Conservation (phyloP, 2,888 invertebrate genomes). For the Tanypteryx hageni region DNA sequence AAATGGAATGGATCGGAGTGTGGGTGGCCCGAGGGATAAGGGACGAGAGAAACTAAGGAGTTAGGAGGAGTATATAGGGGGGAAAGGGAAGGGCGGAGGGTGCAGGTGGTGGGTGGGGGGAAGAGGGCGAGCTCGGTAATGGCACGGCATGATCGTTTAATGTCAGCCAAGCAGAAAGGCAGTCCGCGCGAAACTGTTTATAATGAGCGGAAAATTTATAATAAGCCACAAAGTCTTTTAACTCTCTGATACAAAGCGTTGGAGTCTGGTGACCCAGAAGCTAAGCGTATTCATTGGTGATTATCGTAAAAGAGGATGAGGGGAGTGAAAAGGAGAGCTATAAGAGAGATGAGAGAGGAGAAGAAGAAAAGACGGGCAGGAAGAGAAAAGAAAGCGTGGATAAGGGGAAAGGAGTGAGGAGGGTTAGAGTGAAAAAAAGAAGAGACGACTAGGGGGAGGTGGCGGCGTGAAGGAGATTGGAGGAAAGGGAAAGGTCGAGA, state of each 20-base stretch:
- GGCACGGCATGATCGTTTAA: not conserved
- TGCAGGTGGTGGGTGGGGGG: not conserved
- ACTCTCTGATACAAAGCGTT: not conserved
- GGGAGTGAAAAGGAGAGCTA: not conserved
- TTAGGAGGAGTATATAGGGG: not conserved
- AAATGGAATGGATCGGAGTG: slow-evolving; percentile 36
- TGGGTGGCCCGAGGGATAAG: not conserved
- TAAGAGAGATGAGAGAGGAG: not conserved
- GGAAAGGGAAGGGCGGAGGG: not conserved
- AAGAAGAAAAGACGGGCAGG: not conserved
- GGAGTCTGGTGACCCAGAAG: slow-evolving; percentile 18
- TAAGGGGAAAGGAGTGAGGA: not conserved
- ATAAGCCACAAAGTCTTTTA: slow-evolving; percentile 19
- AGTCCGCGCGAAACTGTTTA: not conserved
- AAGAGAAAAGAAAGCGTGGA: not conserved
- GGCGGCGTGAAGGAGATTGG: not conserved
- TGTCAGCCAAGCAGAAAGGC: slow-evolving; percentile 12
- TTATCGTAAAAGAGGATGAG: not conserved
- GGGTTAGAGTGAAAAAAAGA: not conserved
- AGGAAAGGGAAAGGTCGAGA: not conserved
- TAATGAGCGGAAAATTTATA: slow-evolving; percentile 32
- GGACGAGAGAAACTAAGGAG: not conserved
- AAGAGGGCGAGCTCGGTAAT: not conserved
- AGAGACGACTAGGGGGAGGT: not conserved
- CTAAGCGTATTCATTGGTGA: not conserved